These are phyloP conservation scores for Myopa testacea DNA, from an alignment of 2,888 invertebrate genomes.

Conservation along the genomic window DNA sequence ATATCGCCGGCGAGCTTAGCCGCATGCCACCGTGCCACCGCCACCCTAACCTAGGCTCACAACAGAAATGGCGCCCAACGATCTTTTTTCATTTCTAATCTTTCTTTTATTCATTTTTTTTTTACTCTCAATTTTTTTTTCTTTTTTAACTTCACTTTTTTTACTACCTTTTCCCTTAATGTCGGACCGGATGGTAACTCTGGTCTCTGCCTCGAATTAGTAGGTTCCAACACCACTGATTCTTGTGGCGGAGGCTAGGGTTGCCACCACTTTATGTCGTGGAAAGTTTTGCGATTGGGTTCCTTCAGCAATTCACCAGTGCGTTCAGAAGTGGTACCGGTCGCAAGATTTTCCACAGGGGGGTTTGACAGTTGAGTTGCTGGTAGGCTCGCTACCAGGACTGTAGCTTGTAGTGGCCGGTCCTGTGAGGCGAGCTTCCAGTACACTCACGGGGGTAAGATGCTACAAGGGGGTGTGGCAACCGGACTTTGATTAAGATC, in stretches of 20 bases:
- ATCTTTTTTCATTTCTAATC: not conserved
- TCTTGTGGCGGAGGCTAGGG: no score
- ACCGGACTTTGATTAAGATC: not conserved
- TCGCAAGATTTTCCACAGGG: no score
- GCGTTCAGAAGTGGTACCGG: no score
- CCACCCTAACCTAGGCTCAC: not conserved
- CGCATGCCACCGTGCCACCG: no score
- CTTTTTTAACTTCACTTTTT: not conserved
- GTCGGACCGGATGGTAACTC: not conserved
- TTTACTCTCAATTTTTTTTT: not conserved
- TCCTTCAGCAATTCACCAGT: no score
- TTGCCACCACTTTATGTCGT: no score
- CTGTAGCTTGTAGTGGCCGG: no score
- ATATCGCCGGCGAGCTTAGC: no score
- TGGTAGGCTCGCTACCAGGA: no score
- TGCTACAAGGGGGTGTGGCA: constrained; percentile 1
- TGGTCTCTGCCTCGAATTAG: not conserved
- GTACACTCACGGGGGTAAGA: not conserved
- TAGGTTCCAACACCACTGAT: no score
- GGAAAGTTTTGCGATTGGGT: no score
- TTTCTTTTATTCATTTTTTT: not conserved
- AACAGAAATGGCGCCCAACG: not conserved
- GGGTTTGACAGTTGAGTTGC: no score
- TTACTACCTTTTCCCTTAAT: not conserved
- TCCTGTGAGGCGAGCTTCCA: not conserved